These are phyloP conservation scores for Parazoanthus atlanticus DNA, from an alignment of 92 coral and sea anemone genomes.

Conservation along the genomic window DNA sequence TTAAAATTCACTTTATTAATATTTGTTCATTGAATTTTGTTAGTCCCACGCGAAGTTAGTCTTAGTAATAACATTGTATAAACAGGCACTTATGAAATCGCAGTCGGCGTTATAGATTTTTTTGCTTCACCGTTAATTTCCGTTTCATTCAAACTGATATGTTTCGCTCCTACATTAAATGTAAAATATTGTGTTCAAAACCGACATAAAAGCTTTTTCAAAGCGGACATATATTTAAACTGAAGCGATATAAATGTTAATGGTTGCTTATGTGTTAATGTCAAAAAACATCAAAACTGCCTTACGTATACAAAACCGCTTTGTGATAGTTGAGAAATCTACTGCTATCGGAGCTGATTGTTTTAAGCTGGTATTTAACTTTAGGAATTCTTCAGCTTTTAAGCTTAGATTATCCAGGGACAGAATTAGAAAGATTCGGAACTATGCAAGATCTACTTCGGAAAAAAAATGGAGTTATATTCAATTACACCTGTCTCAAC, in stretches of 20 bases:
- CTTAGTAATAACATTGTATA: neutral
- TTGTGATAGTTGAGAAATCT: too few species aligned
- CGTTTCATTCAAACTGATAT: neutral
- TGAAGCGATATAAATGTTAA: neutral
- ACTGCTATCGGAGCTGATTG: too few species aligned
- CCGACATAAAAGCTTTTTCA: neutral
- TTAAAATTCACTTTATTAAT: slow-evolving; percentile 1
- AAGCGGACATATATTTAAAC: neutral
- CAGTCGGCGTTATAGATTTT: neutral
- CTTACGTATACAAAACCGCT: too few species aligned
- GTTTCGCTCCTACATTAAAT: neutral
- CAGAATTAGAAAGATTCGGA: neutral
- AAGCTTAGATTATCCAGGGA: too few species aligned
- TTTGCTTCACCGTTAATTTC: neutral
- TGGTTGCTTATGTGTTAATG: neutral
- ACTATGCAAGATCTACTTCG: neutral
- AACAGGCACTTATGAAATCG: neutral
- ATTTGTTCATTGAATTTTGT: slow-evolving; percentile 1
- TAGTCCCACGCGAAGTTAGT: neutral
- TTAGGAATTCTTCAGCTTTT: too few species aligned
- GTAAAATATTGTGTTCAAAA: neutral
- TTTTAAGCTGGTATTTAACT: too few species aligned
- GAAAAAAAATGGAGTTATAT: too few species aligned
- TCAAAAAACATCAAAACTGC: too few species aligned
- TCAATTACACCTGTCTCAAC: neutral